Evolutionary conservation across 2,888 invertebrate genomes (phyloP).

Genomic region (Atherix ibis): DNA sequence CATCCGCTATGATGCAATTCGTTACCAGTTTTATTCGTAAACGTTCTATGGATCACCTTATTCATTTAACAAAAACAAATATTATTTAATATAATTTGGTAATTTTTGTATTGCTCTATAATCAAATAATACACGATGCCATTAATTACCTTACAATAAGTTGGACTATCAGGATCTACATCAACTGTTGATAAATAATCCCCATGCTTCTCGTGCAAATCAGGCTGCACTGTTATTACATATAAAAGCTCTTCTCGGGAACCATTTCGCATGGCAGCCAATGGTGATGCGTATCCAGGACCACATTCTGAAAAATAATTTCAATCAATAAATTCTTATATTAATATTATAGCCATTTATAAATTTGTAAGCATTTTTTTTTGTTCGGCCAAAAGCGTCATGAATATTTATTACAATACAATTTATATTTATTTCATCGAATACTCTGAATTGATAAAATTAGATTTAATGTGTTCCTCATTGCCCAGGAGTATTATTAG

Average conservation of each 20-base stretch:
- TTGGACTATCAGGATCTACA: constrained; percentile 71
- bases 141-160: constrained; percentile 71
- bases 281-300: constrained; percentile 63
- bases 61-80: constrained; percentile 8
- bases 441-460: too few species aligned
- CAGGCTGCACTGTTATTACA: constrained; percentile 73
- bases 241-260: constrained; percentile 76
- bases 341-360: too few species aligned
- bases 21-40: constrained; percentile 60
- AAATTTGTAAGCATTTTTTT: too few species aligned
- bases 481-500: too few species aligned
- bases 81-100: too few species aligned
- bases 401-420: too few species aligned
- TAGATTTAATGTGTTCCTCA: too few species aligned
- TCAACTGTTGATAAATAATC: constrained; percentile 88
- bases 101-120: too few species aligned
- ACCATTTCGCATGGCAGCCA: constrained; percentile 69
- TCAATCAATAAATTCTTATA: too few species aligned
- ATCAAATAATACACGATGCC: too few species aligned
- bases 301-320: constrained; percentile 23
- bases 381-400: too few species aligned
- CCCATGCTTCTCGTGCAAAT: constrained; percentile 44
- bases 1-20: constrained; percentile 94
- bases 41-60: constrained; percentile 78
- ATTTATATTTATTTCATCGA: too few species aligned